Evolutionary conservation across 2,888 invertebrate species (phyloP), one percentile per base, ranked within the genome.

Genomic region (Pegoplata infirma): DNA sequence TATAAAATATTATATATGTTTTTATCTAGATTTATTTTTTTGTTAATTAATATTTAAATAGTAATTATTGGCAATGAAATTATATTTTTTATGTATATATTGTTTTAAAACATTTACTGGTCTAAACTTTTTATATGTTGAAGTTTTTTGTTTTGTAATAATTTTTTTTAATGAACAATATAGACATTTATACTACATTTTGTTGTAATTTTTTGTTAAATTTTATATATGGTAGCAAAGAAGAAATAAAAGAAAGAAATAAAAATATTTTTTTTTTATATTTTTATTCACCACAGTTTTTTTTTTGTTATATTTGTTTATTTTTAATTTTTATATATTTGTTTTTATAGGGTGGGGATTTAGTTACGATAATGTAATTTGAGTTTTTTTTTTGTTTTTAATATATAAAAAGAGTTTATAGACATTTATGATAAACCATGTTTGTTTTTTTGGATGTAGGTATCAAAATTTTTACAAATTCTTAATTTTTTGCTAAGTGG

Each of bases 1-100:
- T 63, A 85, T 82, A 78, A 84, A 82, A 80, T 76, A 63, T 67
- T 72, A 19, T 79, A n/a, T n/a, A 10, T 66, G 19, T 67, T 73
- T 55, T 56, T 46, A n/a, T n/a, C n/a, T n/a, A n/a, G n/a, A n/a
- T 32, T 32, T 32, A 7, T 32, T 56, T 58, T 66, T 49, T 21
- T 61, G 74, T 56, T 56, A 53, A 51, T 59, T 64, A 67, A 63
- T 66, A 55, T 66, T n/a, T 76, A 75, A 75, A 64, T 69, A 69
- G 58, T 81, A 66, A 58, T 66, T 74, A 79, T 79, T 72, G 64
- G 79, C 73, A 76, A 80, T 71, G 71, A 74, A 64, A 55, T 59
- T 73, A 32, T 63, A 46, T 59, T 56, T 25, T 53, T 40, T 59
- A 46, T 36, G 28, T 56, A 32, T 73, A 64, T 55, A 49, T 61